These are phyloP conservation scores for Phoebastria nigripes DNA, from an alignment of 2,797 vertebrate genomes.

Conservation along the genomic window DNA sequence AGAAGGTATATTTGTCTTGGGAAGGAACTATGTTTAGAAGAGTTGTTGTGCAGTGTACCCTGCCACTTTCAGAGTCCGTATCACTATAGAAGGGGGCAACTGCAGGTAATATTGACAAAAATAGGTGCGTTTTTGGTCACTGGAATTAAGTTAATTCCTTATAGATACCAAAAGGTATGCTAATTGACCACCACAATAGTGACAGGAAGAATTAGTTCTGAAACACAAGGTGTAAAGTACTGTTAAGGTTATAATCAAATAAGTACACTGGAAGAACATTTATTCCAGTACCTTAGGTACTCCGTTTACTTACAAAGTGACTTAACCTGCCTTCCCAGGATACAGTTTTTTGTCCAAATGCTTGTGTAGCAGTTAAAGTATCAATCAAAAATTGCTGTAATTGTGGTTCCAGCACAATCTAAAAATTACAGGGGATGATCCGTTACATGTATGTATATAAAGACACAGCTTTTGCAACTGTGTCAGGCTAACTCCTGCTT, in stretches of 20 bases:
- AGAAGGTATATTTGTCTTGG: not conserved
- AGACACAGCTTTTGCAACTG: not conserved
- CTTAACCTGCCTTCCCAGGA: not conserved
- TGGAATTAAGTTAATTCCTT: not conserved
- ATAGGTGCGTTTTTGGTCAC: not conserved
- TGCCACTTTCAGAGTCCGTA: accelerated
- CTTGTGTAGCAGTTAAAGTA: not conserved
- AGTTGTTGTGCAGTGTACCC: not conserved
- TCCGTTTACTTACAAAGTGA: not conserved
- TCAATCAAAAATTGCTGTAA: not conserved
- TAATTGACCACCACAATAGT: not conserved
- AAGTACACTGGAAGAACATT: accelerated
- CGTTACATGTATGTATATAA: not conserved
- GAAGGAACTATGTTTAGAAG: not conserved
- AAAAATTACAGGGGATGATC: not conserved
- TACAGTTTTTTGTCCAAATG: not conserved
- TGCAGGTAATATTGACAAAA: not conserved
- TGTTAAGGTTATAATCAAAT: not conserved
- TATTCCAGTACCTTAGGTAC: not conserved
- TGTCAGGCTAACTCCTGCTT: not conserved
- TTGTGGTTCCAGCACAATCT: not conserved
- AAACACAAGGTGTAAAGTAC: not conserved
- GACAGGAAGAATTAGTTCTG: not conserved
- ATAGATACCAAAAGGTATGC: not conserved
- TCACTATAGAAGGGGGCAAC: not conserved